A percentile compares a stretch with the other conserved stretches of the same genome.
Evolutionary conservation across 2,113 vertebrate species (phyloP).

Genomic region (Phainopepla nitens): DNA sequence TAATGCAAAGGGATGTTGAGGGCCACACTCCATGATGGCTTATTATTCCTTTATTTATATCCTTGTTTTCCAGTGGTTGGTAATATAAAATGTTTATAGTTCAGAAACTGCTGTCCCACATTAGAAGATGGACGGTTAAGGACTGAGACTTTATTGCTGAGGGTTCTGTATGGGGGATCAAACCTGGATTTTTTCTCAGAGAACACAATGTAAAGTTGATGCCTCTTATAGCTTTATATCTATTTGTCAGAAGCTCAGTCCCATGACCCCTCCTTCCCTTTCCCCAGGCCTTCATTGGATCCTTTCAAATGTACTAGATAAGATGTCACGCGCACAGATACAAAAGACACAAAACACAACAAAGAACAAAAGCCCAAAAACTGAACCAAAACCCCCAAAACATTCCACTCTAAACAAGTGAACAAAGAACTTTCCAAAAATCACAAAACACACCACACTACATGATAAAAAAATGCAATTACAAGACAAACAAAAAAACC

Average conservation of each 20-base stretch:
- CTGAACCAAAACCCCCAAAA: fast-evolving
- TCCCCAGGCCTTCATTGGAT: background rate
- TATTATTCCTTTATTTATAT: background rate
- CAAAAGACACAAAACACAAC: background rate
- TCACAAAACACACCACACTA: background rate
- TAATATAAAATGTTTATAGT: background rate
- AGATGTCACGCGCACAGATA: fast-evolving
- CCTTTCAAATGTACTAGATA: background rate
- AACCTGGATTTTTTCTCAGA: background rate
- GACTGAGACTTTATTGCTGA: background rate
- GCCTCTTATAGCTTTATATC: background rate
- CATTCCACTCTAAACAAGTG: background rate
- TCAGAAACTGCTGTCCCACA: background rate
- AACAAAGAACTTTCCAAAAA: background rate
- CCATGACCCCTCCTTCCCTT: background rate
- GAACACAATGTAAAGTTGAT: background rate
- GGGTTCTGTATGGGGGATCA: background rate
- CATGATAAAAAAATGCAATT: background rate
- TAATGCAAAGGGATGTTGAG: background rate
- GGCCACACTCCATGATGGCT: background rate
- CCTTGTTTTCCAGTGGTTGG: background rate
- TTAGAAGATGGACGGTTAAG: background rate
- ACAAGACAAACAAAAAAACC: background rate
- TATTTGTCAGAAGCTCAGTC: background rate
- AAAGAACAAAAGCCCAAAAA: background rate